Evolutionary conservation across 2,888 invertebrate species (phyloP), one percentile per base, ranked within the genome.

Genomic region (Chrysodeixis includens): DNA sequence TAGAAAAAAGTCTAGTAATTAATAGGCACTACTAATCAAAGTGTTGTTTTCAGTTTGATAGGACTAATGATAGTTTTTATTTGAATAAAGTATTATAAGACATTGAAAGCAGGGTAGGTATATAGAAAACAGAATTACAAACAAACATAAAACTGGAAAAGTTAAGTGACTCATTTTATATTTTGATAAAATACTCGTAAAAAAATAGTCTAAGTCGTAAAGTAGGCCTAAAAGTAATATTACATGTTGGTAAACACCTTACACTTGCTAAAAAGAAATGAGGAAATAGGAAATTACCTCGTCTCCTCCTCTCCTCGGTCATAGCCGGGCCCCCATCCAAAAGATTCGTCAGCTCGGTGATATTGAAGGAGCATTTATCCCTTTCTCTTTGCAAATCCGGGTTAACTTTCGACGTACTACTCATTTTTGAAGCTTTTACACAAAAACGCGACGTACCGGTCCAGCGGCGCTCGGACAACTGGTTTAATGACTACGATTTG

Each of bases 291-390:
- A 65, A 76, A 54, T 76, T 88, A 95, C 95, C 95, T 90, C 91
- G 87, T 74, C 90, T 91, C 68, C 86, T 97, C 76, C 98, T 96
- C 82, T 96, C 96, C 59, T 94, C 92, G 1, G 98, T 98, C 90
- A 97, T 97, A 62, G 97, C 95, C 62, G 92, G 91, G n/a, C 97
- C 97, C 7, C 98, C 98, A 91, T 98, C 97, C 77, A 98, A 95
- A 75, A 98, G 95, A 86, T 97, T 92, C 0, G 98, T 98, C 76
- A 98, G 94, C 91, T 98, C 98, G 64, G 93, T 90, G 1, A 96
- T 92, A 87, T 97, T 95, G 86, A 98, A 98, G n/a, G 96, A 96
- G 82, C 98, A 97, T 80, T 96, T 96, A 72, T 96, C 94, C 71
- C 98, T 96, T 92, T 98, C 98, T 79, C 94, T 96, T 85, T 95